Evolutionary conservation across 2,888 invertebrate genomes (phyloP), one percentile per base, ranked within the genome.

Genomic region (Agrotis clavis): DNA sequence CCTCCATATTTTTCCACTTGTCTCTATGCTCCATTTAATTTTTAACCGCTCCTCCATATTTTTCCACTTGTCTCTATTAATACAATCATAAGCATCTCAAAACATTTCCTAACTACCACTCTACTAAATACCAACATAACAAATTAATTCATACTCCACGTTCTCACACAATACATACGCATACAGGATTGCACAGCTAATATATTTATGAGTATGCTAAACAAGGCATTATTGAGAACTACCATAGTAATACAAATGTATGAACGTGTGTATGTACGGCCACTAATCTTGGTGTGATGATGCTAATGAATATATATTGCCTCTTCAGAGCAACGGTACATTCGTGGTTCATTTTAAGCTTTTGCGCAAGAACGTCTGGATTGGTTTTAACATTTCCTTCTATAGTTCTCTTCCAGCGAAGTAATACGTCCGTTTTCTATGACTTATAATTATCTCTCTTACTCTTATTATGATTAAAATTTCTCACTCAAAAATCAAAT

Each of bases 161-260:
- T 41, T 5, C 41, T 41, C 35, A 57, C 45, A 61, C 65, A 74
- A 77, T 18, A 74, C 69, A 19, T 25, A 54, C 50, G 18, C 11
- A 41, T 45, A 56, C 56, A 62, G 59, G 62, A 61, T 62, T 71
- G 61, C 57, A 56, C 41, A 54, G 41, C 69, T 82, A 74, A 82
- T 81, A 63, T 84, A 84, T 82, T 81, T 70, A 82, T 81, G 84
- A 82, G 74, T 77, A 83, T 83, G 83, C 77, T 80, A 82, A 83
- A 76, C 70, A 64, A 65, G 80, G 69, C 48, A 74, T 76, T 81
- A 83, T 83, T 76, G 80, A 68, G 79, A 65, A 83, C 64, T 79
- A 69, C 59, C 59, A 62, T 67, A 53, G 62, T 66, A 63, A 73
- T 73, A n/a, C 54, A 13, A 21, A 73, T 51, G 47, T 72, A 63